phyloP scores from a whole-genome alignment of 2,113 vertebrate genomes.

The Tachuris rubrigastra region DNA sequence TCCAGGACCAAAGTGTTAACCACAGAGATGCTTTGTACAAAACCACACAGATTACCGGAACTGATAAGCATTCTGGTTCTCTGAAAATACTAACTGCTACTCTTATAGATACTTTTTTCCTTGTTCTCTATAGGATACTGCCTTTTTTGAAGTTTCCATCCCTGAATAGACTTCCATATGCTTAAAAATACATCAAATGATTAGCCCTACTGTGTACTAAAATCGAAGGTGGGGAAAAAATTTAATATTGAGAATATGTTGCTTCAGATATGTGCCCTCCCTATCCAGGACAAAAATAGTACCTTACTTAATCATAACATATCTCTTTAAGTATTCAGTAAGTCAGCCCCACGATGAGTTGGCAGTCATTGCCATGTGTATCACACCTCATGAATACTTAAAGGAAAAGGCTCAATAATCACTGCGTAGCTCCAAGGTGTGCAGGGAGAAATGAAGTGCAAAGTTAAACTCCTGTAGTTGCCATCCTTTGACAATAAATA shows the following conservation, averaged over 20 bases:
- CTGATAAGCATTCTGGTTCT: neutral
- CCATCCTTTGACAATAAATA: neutral
- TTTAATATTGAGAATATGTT: neutral
- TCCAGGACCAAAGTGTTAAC: neutral
- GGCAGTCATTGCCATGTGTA: neutral
- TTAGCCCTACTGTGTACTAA: neutral
- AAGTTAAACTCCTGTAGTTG: neutral
- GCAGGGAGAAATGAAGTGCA: neutral
- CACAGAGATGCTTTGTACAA: neutral
- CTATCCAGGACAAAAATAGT: neutral
- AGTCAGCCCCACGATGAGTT: neutral
- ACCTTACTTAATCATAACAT: neutral
- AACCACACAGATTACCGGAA: neutral
- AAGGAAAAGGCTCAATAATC: neutral
- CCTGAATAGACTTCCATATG: neutral
- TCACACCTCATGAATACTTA: neutral
- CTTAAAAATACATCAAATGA: constrained; percentile 1
- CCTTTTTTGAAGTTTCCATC: neutral
- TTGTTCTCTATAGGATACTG: neutral
- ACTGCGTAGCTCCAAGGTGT: neutral
- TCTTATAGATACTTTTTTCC: neutral
- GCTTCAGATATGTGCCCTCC: neutral
- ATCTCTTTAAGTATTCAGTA: neutral
- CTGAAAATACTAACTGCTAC: neutral
- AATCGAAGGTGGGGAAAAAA: neutral